A percentile compares a stretch with the other conserved stretches of the same genome.
These are phyloP conservation scores for Loris lydekkerianus DNA, from an alignment of 2,797 vertebrate genomes.

Conservation along the genomic window DNA sequence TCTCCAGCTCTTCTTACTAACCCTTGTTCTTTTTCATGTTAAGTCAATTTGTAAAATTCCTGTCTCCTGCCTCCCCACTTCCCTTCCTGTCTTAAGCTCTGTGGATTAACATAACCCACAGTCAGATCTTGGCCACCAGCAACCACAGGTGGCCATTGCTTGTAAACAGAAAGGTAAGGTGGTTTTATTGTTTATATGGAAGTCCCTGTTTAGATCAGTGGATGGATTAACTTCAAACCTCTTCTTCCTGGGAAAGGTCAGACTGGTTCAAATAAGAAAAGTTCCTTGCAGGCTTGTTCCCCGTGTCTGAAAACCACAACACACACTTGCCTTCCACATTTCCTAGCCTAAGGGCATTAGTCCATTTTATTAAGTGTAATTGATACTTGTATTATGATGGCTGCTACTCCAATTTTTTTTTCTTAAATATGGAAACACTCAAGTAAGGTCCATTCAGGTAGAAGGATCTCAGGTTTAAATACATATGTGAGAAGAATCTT, in stretches of 20 bases:
- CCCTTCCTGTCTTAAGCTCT: conserved; percentile 74
- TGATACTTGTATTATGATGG: not conserved
- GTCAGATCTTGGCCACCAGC: conserved; percentile 62
- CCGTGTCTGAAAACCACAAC: not conserved
- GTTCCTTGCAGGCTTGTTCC: not conserved
- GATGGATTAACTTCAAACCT: conserved; percentile 76
- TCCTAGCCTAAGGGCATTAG: not conserved
- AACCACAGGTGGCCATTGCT: conserved; percentile 74
- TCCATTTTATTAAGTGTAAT: conserved; percentile 18
- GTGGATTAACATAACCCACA: conserved; percentile 66
- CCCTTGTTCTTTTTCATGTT: conserved; percentile 55
- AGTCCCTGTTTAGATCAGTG: conserved; percentile 53
- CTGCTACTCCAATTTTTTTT: conserved; percentile 2
- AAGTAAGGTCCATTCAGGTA: too few relatives aligned
- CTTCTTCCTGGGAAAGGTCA: conserved; percentile 72
- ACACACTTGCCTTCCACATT: not conserved
- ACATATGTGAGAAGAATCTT: not conserved
- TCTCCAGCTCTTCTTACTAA: not conserved
- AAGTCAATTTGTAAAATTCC: conserved; percentile 64
- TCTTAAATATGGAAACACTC: conserved; percentile 33
- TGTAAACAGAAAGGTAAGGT: conserved; percentile 79
- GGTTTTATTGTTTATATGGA: conserved; percentile 77
- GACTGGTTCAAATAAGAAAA: not conserved
- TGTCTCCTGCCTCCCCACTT: conserved; percentile 23
- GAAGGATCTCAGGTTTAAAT: not conserved